Evolutionary conservation across 2,113 vertebrate genomes (phyloP).

Genomic region (Etheostoma cragini): DNA sequence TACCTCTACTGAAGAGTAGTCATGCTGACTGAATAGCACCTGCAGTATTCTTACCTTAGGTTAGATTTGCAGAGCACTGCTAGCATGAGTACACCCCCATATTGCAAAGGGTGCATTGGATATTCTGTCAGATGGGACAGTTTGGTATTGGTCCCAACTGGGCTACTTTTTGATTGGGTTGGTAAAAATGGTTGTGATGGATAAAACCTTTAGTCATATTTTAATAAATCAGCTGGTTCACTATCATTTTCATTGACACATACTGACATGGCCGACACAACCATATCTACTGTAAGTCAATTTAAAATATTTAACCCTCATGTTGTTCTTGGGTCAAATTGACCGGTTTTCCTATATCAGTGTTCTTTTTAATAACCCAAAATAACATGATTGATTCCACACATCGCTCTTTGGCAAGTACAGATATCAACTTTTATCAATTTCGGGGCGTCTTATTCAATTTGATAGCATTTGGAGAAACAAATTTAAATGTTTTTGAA

Average conservation of each 20-base stretch:
- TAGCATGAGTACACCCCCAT: neutral
- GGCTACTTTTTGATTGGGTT: neutral
- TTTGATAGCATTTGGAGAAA: too few species aligned
- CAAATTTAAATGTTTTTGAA: too few species aligned
- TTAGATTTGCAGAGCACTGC: neutral
- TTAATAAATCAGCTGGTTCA: neutral
- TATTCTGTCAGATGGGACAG: neutral
- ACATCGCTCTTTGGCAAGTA: too few species aligned
- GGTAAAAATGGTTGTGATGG: neutral
- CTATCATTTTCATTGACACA: too few species aligned
- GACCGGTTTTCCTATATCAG: too few species aligned
- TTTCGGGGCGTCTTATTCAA: too few species aligned
- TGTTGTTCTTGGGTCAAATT: too few species aligned
- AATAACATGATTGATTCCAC: too few species aligned
- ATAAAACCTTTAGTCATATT: neutral
- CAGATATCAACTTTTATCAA: too few species aligned
- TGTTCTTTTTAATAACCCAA: too few species aligned
- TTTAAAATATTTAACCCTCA: too few species aligned
- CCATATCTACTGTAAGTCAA: neutral
- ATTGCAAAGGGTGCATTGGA: neutral
- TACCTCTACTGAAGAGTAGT: too few species aligned
- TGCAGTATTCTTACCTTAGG: neutral
- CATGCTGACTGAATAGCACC: neutral
- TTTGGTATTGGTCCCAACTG: neutral
- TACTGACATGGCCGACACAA: neutral